These are phyloP conservation scores for Ciconia stormi DNA, from an alignment of 2,113 vertebrate species.

Conservation along the genomic window DNA sequence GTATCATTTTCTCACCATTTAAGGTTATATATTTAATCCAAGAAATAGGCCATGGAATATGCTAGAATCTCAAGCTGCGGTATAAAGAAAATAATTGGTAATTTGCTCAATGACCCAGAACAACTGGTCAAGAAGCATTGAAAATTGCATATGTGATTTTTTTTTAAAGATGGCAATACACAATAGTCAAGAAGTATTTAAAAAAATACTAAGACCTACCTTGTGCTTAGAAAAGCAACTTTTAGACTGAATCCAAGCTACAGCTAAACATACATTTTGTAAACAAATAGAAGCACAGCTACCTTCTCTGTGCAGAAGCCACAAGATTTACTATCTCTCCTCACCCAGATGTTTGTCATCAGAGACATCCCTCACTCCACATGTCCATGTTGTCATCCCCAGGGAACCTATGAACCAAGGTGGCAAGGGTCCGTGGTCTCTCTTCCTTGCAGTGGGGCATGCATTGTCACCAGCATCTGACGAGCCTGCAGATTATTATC, in stretches of 20 bases:
- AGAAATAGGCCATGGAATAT: neutral
- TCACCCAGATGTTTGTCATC: neutral
- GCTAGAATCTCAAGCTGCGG: neutral
- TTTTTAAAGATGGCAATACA: neutral
- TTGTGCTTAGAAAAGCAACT: neutral
- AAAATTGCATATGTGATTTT: neutral
- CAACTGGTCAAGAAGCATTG: neutral
- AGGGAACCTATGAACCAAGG: accelerated
- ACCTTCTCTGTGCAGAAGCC: neutral
- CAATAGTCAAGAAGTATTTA: neutral
- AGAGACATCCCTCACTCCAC: neutral
- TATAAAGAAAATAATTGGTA: neutral
- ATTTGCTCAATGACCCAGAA: neutral
- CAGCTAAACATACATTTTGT: neutral
- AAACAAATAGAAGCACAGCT: neutral
- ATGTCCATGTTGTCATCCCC: neutral
- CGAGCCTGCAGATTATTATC: neutral
- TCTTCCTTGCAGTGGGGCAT: neutral
- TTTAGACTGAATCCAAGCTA: neutral
- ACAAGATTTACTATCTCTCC: neutral
- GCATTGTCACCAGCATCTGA: neutral
- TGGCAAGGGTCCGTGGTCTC: neutral
- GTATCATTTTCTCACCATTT: neutral
- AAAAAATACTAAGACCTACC: neutral
- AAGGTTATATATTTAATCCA: conserved; percentile 44